Base-by-base conservation (phyloP, 2,797 vertebrate species). In the Aeoliscus strigatus region DNA sequence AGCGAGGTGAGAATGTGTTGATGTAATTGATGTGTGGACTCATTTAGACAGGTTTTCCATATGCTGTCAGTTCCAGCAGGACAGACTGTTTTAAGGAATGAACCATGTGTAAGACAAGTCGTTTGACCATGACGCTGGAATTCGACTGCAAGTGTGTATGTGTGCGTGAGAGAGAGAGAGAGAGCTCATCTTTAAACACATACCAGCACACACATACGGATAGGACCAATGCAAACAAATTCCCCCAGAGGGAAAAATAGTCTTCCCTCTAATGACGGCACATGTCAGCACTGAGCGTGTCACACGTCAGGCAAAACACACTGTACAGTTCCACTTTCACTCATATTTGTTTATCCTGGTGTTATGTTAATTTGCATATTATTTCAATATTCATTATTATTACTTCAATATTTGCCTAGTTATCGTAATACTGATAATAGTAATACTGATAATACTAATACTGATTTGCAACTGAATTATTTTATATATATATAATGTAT, bases 1-100 rank as follows among this genome's bases (percentile, higher is more conserved):
- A n/a, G 58, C 29, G 42, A 70, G 71, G 75, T 48, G 79, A 70
- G 73, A 80, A 71, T 55, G 74, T 27, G 79, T 77, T 75, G 82
- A 87, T 73, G 67, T 83, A 81, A 67, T 71, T 67, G 66, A 81
- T 84, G 84, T 56, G 77, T 26, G 62, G 67, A 80, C 75, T 78
- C 68, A 82, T 86, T 86, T 83, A 83, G 80, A 81, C 76, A 47
- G 60, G 67, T 83, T 81, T 75, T 86, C 80, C 79, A 80, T 85
- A 79, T 82, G 72, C 87, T 80, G 78, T 84, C 75, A 86, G 71
- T 89, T 89, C 79, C 85, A 81, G 89, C 80, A 83, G 77, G 81
- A 81, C 26, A 12, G 74, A 75, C 84, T 76, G 86, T 81, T 86
- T 63, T 41, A 68, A 39, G 57, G 79, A 66, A 28, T 2, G 69